Evolutionary conservation across 1,140 invertebrate genomes (phyloP).

Genomic region (Ooceraea biroi): DNA sequence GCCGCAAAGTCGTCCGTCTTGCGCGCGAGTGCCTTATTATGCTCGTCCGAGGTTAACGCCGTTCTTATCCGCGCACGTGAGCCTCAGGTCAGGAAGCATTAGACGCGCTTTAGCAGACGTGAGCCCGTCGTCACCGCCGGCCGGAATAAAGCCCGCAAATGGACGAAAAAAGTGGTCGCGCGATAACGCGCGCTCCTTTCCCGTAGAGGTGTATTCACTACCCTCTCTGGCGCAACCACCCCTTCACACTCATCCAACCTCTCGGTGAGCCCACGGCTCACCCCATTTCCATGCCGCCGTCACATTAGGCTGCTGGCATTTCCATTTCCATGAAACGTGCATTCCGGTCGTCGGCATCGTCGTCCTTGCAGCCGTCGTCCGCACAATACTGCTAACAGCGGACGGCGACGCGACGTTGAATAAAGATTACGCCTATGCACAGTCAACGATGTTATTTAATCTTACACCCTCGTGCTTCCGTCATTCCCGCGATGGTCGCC

Average conservation of each 20-base stretch:
- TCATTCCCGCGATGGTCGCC: slow-evolving; percentile 16
- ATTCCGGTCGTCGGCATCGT: slow-evolving; percentile 22
- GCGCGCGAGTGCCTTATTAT: slow-evolving; percentile 64
- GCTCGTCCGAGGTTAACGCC: slow-evolving; percentile 56
- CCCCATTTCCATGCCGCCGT: slow-evolving; percentile 72
- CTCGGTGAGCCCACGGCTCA: neutral
- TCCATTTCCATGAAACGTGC: slow-evolving; percentile 69
- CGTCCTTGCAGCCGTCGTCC: slow-evolving; percentile 24
- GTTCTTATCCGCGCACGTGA: slow-evolving; percentile 59
- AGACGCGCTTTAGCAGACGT: slow-evolving; percentile 51
- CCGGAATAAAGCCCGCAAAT: slow-evolving; percentile 77
- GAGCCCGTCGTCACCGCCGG: slow-evolving; percentile 9
- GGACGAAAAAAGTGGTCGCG: slow-evolving; percentile 77
- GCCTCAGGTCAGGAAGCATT: slow-evolving; percentile 66
- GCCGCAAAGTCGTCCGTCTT: slow-evolving; percentile 62
- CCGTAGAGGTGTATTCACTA: slow-evolving; percentile 37
- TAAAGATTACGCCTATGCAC: slow-evolving; percentile 48
- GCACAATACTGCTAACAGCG: slow-evolving; percentile 40
- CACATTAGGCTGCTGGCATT: slow-evolving; percentile 74
- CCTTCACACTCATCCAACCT: neutral
- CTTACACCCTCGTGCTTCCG: slow-evolving; percentile 39
- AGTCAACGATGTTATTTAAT: slow-evolving; percentile 36
- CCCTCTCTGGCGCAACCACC: neutral
- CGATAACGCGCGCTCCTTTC: slow-evolving; percentile 71
- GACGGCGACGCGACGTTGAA: slow-evolving; percentile 30